Evolutionary conservation across 2,888 invertebrate species (phyloP), one percentile per base, ranked within the genome.

Genomic region (Caenorhabditis sp.): DNA sequence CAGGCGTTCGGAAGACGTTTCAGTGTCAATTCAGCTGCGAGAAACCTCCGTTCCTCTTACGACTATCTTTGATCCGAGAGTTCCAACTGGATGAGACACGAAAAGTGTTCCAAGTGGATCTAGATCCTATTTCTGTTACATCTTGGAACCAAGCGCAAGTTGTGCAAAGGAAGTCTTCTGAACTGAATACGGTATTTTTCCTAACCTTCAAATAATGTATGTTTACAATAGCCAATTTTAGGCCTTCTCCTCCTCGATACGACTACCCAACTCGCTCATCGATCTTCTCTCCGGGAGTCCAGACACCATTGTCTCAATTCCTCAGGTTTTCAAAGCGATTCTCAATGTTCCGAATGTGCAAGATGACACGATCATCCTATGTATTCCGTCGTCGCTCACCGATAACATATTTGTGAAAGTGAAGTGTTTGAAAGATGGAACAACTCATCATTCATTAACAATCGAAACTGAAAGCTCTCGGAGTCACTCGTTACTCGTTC

Each of bases 231-330:
- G n/a, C 12, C 47, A 5, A 47, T 61, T 74, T 59, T 59, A 76
- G 80, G 63, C 56, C 16, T 80, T 84, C 63, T 10, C 51, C 8
- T 80, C 70, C 3, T 26, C 77, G 0, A 28, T 83, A n/a, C 56
- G 68, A 3, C 38, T 86, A 16, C 83, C 86, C 6, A 56, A 68
- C 28, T 44, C 63, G 12, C 64, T 86, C 10, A 58, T 85, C n/a
- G 64, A 85, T 63, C 70, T 86, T 14, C 69, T 86, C 12, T 70
- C 59, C 47, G 82, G 80, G 10, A 64, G 80, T 44, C 82, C 83
- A 7, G 83, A 82, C 56, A 79, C 69, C 0, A 8, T 49, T 12
- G 56, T 79, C 12, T 68, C 72, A 0, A 19, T 61, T 24, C 24
- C 41, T 14, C 58, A 80, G 59, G 74, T 84, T 24, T 58, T 80